Percentiles rank a stretch among this genome's conserved stretches.
These are phyloP conservation scores for Limanda limanda DNA, from an alignment of 2,113 vertebrate genomes.

Conservation along the genomic window DNA sequence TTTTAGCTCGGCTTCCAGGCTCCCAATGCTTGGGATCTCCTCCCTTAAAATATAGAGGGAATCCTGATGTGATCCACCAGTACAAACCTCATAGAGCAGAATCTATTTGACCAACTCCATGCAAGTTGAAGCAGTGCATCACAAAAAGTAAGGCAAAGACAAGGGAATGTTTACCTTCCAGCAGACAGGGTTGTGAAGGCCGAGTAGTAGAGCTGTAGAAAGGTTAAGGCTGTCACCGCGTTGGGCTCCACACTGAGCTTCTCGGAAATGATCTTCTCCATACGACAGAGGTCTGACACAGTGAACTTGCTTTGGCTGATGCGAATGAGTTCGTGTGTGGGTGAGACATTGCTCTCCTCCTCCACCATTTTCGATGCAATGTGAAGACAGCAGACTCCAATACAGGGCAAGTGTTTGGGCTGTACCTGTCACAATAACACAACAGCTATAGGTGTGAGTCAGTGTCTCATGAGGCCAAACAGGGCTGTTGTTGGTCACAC, in stretches of 20 bases:
- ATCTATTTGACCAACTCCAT: constrained; percentile 42
- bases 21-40: constrained; percentile 91
- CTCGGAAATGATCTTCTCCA: constrained; percentile 96
- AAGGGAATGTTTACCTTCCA: constrained; percentile 84
- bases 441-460: constrained; percentile 12
- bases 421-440: constrained; percentile 85
- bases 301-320: constrained; percentile 99
- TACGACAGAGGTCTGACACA: constrained; percentile 92
- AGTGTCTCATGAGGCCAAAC: constrained; percentile 5
- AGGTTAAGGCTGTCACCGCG: constrained; percentile 97
- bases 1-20: constrained; percentile 97
- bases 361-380: constrained; percentile 91
- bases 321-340: constrained; percentile 91
- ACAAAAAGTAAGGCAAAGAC: neutral
- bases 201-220: constrained; percentile 95
- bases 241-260: constrained; percentile 93
- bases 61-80: constrained; percentile 61
- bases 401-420: constrained; percentile 94
- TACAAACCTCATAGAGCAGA: constrained; percentile 48
- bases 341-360: constrained; percentile 88
- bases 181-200: constrained; percentile 87
- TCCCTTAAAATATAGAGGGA: constrained; percentile 83
- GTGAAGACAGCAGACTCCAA: constrained; percentile 94
- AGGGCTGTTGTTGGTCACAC: neutral
- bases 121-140: constrained; percentile 28